Conservation (phyloP, 2,113 vertebrate species). For the Numenius arquata region DNA sequence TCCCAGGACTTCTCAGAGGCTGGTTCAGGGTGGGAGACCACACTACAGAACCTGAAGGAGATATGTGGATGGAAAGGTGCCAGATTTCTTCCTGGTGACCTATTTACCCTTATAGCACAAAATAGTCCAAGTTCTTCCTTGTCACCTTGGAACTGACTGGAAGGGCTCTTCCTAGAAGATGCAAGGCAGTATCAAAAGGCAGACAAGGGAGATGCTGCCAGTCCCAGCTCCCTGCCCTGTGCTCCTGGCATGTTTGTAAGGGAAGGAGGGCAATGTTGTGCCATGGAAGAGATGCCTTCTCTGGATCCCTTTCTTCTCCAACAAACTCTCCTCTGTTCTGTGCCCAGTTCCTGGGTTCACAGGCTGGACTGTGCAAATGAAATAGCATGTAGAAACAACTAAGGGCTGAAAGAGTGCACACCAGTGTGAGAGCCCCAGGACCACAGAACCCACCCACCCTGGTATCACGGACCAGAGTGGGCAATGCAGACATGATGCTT, state of each 20-base stretch:
- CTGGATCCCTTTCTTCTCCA: neutral
- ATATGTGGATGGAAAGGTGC: neutral
- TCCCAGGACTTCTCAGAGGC: neutral
- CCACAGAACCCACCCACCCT: neutral
- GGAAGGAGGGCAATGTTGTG: neutral
- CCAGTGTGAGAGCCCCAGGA: neutral
- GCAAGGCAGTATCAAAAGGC: neutral
- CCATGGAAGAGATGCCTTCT: neutral
- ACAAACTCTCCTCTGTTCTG: neutral
- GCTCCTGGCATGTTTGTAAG: neutral
- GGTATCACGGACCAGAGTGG: neutral
- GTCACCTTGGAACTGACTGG: neutral
- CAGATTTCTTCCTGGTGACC: neutral
- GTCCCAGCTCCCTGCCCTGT: neutral
- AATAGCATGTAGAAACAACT: neutral
- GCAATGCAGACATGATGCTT: neutral
- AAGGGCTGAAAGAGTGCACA: neutral
- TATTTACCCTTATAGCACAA: neutral
- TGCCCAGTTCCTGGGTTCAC: neutral
- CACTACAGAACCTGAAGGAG: neutral
- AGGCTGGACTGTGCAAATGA: neutral
- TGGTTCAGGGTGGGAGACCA: neutral
- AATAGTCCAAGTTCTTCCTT: neutral
- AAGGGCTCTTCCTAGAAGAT: neutral
- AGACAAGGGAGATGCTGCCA: neutral